Base-by-base conservation (phyloP, 2,888 invertebrate species). In the Allacma fusca region DNA sequence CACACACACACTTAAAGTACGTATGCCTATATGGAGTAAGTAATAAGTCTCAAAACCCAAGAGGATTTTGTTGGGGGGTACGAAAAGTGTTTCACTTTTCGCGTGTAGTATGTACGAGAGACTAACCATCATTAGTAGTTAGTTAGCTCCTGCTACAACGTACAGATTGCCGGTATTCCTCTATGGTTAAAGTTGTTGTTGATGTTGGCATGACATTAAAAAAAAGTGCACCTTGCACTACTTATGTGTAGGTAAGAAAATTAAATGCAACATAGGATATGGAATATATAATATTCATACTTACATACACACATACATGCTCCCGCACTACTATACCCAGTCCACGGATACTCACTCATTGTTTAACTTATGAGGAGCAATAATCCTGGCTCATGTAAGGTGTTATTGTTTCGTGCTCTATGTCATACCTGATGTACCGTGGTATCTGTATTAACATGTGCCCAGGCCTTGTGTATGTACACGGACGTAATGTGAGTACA, bases 31-130 rank as follows among this genome's bases (percentile, higher is more conserved):
- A n/a, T n/a, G n/a, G n/a, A n/a, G n/a, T n/a, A n/a, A n/a, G 50
- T 19, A 13, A 50, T 9, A 50, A 50, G n/a, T 50, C 50, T 50
- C 34, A 34, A 9, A 34, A 9, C 34, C 34, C 9, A 29, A n/a
- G 28, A 57, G 50, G 16, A 57, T 23, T 24, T 70, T 16, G 23
- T 70, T 71, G 67, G 29, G 26, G 67, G 34, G 34, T 67, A 29
- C 24, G 62, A 62, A 62, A 62, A 62, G 13, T 62, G 23, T 62
- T 62, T 62, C 62, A 62, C 62, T 62, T 62, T 62, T n/a, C 19
- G 57, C 34, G 9, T 34, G 9, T 34, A 34, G 5, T 34, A 34
- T 34, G 50, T 1, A 50, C 2, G 19, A 50, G 5, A 50, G 2
- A 1, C 1, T 50, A 50, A 50, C n/a, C 19, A 50, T 50, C 5